Conservation (phyloP, 2,888 invertebrate genomes). For the Mimachlamys varia region DNA sequence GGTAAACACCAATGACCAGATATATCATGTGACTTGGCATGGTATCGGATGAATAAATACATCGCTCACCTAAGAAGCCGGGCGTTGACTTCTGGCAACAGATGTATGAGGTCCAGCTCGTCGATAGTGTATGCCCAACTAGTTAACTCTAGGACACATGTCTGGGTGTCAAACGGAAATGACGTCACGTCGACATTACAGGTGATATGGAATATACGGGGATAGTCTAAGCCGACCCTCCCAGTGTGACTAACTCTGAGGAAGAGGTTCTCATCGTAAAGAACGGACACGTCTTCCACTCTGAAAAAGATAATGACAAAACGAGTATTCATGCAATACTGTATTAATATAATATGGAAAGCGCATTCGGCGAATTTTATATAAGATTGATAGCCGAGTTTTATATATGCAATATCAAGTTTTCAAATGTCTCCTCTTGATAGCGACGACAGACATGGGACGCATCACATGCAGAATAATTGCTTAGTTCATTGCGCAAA, state of each 20-base stretch:
- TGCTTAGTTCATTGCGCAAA: no score
- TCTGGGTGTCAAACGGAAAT: conserved; percentile 28
- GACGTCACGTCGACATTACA: conserved; percentile 17
- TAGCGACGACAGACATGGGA: no score
- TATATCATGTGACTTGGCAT: neutral
- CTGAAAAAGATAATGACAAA: neutral
- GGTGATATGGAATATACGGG: conserved; percentile 2
- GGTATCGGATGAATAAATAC: neutral
- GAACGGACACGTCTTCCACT: neutral
- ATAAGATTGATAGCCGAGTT: no score
- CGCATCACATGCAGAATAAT: no score
- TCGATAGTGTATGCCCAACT: neutral
- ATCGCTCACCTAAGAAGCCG: neutral
- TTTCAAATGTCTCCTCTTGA: no score
- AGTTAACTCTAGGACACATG: neutral
- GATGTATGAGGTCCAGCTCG: neutral
- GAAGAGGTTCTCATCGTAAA: conserved; percentile 7
- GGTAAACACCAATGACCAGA: no score
- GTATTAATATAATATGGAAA: no score
- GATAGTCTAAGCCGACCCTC: neutral
- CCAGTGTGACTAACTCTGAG: neutral
- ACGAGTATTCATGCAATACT: no score
- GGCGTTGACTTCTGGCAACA: conserved; percentile 17
- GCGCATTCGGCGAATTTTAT: no score
- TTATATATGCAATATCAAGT: no score